phyloP scores from a whole-genome alignment of 1,140 invertebrate species.

The Drosophila kurseongensis region DNA sequence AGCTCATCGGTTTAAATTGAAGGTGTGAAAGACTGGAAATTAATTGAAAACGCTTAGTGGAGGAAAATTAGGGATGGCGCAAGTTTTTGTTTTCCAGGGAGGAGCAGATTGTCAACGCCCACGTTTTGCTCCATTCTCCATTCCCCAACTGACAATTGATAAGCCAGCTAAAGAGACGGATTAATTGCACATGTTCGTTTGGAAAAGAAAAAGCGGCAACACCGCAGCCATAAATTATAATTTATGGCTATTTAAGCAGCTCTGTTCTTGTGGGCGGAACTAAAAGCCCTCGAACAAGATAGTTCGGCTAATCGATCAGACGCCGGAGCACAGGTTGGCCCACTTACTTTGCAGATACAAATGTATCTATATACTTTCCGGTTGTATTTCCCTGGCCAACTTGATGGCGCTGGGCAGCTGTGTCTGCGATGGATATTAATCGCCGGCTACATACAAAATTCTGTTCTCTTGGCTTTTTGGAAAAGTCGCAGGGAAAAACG shows the following conservation, averaged over 20 bases:
- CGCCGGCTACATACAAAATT: slow-evolving; percentile 65
- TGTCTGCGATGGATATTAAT: slow-evolving; percentile 77
- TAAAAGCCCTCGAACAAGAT: slow-evolving; percentile 64
- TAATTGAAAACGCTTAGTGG: slow-evolving; percentile 40
- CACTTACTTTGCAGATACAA: slow-evolving; percentile 55
- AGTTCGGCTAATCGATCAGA: slow-evolving; percentile 73
- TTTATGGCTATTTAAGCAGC: slow-evolving; percentile 80
- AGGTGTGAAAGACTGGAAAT: slow-evolving; percentile 71
- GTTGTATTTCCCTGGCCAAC: slow-evolving; percentile 51
- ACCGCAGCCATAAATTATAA: slow-evolving; percentile 77
- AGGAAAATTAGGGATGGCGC: slow-evolving; percentile 35
- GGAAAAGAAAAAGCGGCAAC: background rate
- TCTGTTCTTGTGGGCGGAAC: slow-evolving; percentile 65
- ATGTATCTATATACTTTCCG: slow-evolving; percentile 49
- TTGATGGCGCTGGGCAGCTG: slow-evolving; percentile 80
- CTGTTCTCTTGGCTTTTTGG: slow-evolving; percentile 47
- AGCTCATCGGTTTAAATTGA: slow-evolving; percentile 76
- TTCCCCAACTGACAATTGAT: slow-evolving; percentile 70
- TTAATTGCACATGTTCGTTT: slow-evolving; percentile 80
- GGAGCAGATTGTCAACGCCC: slow-evolving; percentile 24
- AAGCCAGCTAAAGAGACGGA: slow-evolving; percentile 73
- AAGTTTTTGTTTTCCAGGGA: slow-evolving; percentile 5
- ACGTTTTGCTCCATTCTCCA: slow-evolving; percentile 37
- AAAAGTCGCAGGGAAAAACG: slow-evolving; percentile 6
- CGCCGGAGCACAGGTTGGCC: slow-evolving; percentile 66